These are phyloP conservation scores for Hemicentrotus pulcherrimus DNA, from an alignment of 35 echinoderm and acorn worm species.

Conservation along the genomic window DNA sequence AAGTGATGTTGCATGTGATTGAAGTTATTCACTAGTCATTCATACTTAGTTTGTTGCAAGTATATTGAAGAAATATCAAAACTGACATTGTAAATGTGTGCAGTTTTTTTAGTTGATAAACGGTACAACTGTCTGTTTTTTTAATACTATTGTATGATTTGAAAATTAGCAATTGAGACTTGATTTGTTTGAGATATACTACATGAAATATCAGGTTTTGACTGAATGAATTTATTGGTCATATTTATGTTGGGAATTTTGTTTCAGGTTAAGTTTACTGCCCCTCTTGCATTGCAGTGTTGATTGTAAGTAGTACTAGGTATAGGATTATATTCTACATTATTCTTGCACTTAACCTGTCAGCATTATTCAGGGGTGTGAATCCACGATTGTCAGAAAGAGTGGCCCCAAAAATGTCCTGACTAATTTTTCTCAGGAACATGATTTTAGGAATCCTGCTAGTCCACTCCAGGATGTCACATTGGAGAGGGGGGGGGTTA, in stretches of 20 bases:
- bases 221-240: background rate
- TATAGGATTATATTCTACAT: background rate
- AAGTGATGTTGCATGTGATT: background rate
- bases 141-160: background rate
- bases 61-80: background rate
- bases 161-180: background rate
- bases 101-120: background rate
- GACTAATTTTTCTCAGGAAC: background rate
- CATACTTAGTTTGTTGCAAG: background rate
- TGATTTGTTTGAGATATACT: background rate
- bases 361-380: background rate
- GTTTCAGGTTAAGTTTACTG: background rate
- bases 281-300: background rate
- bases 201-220: background rate
- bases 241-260: background rate
- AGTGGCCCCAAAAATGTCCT: background rate
- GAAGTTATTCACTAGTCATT: background rate
- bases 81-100: background rate
- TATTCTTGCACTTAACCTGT: background rate
- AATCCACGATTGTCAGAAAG: background rate
- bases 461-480: too few species aligned
- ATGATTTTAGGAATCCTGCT: background rate
- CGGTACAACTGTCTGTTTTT: background rate
- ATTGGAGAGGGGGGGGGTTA: too few species aligned
- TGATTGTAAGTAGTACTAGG: background rate